Percentiles rank a stretch among this genome's conserved stretches.
These are phyloP conservation scores for Scaptodrosophila lebanonensis DNA, from an alignment of 1,140 invertebrate genomes.

Conservation along the genomic window DNA sequence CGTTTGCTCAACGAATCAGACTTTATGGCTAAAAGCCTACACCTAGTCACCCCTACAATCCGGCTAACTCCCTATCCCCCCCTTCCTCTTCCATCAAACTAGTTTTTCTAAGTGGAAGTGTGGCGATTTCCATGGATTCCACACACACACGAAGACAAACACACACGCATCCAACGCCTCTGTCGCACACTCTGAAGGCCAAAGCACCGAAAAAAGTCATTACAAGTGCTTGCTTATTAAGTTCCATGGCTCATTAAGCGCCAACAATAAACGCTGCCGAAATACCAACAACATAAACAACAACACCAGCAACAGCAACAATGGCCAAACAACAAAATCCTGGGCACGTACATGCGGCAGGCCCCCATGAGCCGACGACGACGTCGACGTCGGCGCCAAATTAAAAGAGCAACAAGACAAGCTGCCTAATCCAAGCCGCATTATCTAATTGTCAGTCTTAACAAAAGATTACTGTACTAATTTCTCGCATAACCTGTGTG, in stretches of 20 bases:
- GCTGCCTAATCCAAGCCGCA: constrained; percentile 53
- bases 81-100: too few relatives aligned
- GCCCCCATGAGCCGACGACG: too few relatives aligned
- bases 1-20: constrained; percentile 35
- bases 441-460: constrained; percentile 73
- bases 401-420: constrained; percentile 35
- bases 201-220: constrained; percentile 53
- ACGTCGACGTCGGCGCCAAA: too few relatives aligned
- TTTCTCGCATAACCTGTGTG: constrained; percentile 45
- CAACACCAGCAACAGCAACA: constrained; percentile 23
- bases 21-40: constrained; percentile 35
- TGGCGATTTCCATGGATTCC: constrained; percentile 35
- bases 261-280: constrained; percentile 59
- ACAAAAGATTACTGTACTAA: constrained; percentile 67
- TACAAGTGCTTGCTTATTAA: constrained; percentile 74
- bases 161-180: not conserved
- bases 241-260: constrained; percentile 72
- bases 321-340: too few relatives aligned
- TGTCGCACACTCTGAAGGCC: not conserved
- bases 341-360: too few relatives aligned
- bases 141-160: constrained; percentile 3
- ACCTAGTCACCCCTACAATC: too few relatives aligned
- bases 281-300: constrained; percentile 42
- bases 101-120: constrained; percentile 1
- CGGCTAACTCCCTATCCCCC: too few relatives aligned